A percentile compares a stretch with the other conserved stretches of the same genome.
Evolutionary conservation across 2,113 vertebrate species (phyloP).

Genomic region (Vimba vimba): DNA sequence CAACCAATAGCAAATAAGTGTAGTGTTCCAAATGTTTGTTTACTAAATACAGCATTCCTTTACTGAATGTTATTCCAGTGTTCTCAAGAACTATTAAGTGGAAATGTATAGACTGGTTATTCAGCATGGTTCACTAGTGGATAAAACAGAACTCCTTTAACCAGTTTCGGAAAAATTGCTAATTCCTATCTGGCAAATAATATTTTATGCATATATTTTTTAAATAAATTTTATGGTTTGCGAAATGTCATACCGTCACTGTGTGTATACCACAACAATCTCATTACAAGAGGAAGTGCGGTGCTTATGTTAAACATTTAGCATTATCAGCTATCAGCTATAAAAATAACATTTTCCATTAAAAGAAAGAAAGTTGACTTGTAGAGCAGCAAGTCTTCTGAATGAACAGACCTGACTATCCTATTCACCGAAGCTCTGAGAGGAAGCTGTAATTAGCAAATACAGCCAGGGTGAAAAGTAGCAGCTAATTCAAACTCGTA

Average conservation of each 20-base stretch:
- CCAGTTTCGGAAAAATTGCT: background rate
- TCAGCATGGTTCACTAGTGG: background rate
- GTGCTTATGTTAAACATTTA: background rate
- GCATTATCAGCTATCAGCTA: background rate
- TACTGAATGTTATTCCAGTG: background rate
- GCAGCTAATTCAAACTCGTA: background rate
- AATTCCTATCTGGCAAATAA: background rate
- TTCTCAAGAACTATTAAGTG: background rate
- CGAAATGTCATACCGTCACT: background rate
- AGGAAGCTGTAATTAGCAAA: constrained; percentile 20
- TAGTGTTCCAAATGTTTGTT: background rate
- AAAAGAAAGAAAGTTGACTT: background rate
- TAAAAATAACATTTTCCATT: background rate
- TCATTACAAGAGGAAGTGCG: background rate
- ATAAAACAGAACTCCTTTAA: background rate
- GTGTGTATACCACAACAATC: background rate
- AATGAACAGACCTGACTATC: constrained; percentile 3
- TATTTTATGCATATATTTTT: background rate
- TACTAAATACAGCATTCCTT: background rate
- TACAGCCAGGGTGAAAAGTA: background rate
- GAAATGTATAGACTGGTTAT: background rate
- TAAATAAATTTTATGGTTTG: background rate
- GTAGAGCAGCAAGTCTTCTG: background rate
- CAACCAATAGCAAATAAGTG: background rate
- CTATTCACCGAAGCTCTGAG: background rate